A percentile compares a stretch with the other conserved stretches of the same genome.
Conservation (phyloP, 1,140 invertebrate species). For the Centruroides vittatus region DNA sequence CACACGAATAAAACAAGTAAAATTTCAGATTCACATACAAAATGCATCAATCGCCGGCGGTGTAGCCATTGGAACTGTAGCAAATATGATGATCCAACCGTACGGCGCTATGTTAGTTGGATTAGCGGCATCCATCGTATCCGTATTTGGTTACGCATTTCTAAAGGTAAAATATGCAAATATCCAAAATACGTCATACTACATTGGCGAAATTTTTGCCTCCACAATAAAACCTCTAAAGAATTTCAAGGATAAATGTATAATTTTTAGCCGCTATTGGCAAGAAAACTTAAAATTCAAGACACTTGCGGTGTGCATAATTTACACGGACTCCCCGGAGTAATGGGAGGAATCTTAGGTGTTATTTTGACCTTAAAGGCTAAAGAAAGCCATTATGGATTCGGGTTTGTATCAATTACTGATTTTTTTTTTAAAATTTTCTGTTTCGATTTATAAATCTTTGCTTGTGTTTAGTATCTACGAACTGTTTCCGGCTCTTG, state of each 20-base stretch:
- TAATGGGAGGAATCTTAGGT: slow-evolving; percentile 65
- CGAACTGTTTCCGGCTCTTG: slow-evolving; percentile 36
- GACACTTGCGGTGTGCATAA: slow-evolving; percentile 95
- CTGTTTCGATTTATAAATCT: neutral
- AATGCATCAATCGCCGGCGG: slow-evolving; percentile 75
- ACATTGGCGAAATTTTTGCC: too few relatives aligned
- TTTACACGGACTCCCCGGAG: slow-evolving; percentile 86
- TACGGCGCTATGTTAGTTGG: slow-evolving; percentile 77
- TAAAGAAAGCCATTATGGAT: slow-evolving; percentile 36
- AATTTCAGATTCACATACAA: slow-evolving; percentile 53
- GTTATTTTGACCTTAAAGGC: slow-evolving; percentile 58
- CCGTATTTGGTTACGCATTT: slow-evolving; percentile 69
- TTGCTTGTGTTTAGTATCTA: slow-evolving; percentile 27
- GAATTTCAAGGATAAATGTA: neutral
- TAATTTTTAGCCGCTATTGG: slow-evolving; percentile 32
- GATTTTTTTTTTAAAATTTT: neutral
- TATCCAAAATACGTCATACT: too few relatives aligned
- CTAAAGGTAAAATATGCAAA: slow-evolving; percentile 47
- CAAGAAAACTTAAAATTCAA: slow-evolving; percentile 50
- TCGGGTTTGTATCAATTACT: slow-evolving; percentile 22
- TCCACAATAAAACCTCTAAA: too few relatives aligned
- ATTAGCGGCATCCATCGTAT: slow-evolving; percentile 58
- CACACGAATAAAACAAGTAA: too few relatives aligned
- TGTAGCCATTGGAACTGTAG: slow-evolving; percentile 42
- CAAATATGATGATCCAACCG: slow-evolving; percentile 70